Percentiles rank a stretch among this genome's conserved stretches.
Evolutionary conservation across 2,797 vertebrate genomes (phyloP).

Genomic region (Mareca penelope): DNA sequence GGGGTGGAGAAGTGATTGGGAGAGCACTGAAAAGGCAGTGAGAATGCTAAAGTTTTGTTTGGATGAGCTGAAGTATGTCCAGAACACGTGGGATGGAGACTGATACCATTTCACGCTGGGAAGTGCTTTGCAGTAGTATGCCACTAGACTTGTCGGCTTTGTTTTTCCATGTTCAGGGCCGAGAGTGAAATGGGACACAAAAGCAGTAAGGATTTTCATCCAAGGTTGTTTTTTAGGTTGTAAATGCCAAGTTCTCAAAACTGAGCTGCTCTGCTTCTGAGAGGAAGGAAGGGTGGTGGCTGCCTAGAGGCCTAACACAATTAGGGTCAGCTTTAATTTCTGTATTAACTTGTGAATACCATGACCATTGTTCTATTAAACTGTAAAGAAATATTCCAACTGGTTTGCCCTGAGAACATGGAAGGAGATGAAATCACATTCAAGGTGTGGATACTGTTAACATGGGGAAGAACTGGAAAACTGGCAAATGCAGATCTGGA

Average conservation of each 20-base stretch:
- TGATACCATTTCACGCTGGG: neutral
- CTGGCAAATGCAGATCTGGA: neutral
- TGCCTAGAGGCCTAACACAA: neutral
- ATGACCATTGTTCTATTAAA: neutral
- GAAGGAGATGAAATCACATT: neutral
- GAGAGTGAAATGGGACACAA: neutral
- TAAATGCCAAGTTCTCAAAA: neutral
- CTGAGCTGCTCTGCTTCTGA: neutral
- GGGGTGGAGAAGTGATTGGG: neutral
- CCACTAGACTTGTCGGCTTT: rapidly evolving
- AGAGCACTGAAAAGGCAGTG: neutral
- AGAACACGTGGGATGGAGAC: neutral
- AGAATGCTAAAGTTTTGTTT: neutral
- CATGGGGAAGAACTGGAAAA: neutral
- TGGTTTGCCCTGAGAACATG: neutral
- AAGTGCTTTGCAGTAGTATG: rapidly evolving
- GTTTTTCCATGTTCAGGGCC: rapidly evolving
- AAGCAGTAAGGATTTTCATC: neutral
- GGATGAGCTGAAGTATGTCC: neutral
- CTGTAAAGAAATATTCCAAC: neutral
- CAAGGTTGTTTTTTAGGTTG: neutral
- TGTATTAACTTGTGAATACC: neutral
- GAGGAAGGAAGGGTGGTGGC: neutral
- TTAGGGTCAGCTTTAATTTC: neutral
- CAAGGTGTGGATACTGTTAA: neutral